Evolutionary conservation across 2,888 invertebrate species (phyloP), one percentile per base, ranked within the genome.

Genomic region (Hirtodrosophila histrioides): DNA sequence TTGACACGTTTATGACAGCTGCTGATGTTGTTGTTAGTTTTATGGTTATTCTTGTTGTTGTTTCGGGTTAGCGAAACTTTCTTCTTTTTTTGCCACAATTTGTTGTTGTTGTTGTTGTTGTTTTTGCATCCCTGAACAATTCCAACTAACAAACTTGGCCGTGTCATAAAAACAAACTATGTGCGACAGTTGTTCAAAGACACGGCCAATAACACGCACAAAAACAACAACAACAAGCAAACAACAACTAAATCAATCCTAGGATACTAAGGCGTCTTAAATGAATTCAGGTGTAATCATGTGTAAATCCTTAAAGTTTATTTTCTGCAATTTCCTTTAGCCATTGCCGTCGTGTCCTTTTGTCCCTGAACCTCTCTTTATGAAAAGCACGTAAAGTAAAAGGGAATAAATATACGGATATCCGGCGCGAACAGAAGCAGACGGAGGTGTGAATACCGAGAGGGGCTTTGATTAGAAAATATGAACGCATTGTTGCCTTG

Each of bases 281-380:
- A 74, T 63, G 74, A 64, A 78, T 73, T 75, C 64, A 68, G 60
- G 68, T 73, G 64, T 78, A 80, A 80, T 78, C 76, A 80, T 70
- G 79, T 66, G 79, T 57, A 78, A 78, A 78, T 80, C 79, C 79
- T 69, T 82, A 53, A 70, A 76, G 68, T 80, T 82, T 69, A 69
- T 67, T 69, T 49, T 63, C 51, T 36, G 46, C 60, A 48, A 55
- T 78, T 73, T 67, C 60, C 57, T 39, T 11, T 10, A 36, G 23
- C 37, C n/a, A 12, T 17, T 23, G 33, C 7, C 29, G 44, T 56
- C n/a, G 40, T 35, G 39, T 27, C 35, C 44, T 46, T 29, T 37
- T 35, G 36, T 31, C 24, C 49, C 10, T 10, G 23, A 31, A 39
- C 43, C 39, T 51, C n/a, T 45, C 36, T 37, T 41, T 54, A 58